These are phyloP conservation scores for Drosophila villosipedis DNA, from an alignment of 2,888 invertebrate genomes.

Conservation along the genomic window DNA sequence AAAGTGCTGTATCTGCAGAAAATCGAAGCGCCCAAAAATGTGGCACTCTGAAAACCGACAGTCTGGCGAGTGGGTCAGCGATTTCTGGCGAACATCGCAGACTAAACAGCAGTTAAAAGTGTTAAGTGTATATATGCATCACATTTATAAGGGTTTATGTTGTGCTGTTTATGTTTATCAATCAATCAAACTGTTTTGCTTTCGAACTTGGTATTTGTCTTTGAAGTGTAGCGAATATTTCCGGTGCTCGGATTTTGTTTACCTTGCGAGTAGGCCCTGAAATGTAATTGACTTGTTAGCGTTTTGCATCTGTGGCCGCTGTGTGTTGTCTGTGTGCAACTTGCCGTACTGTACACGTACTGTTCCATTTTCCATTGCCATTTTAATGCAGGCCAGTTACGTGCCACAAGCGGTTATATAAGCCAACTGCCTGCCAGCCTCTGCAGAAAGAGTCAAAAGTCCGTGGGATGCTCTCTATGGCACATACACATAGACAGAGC, in stretches of 20 bases:
- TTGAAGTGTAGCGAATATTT: slow-evolving; percentile 25
- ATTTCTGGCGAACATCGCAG: slow-evolving; percentile 12
- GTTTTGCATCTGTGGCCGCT: slow-evolving; percentile 18
- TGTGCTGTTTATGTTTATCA: slow-evolving; percentile 15
- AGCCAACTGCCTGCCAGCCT: slow-evolving; percentile 9
- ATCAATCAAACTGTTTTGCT: slow-evolving; percentile 4
- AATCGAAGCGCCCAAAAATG: slow-evolving; percentile 26
- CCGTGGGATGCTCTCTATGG: slow-evolving; percentile 14
- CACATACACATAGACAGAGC: not conserved
- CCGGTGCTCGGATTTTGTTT: slow-evolving; percentile 22
- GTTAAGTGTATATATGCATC: slow-evolving; percentile 9
- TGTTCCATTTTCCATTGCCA: slow-evolving; percentile 34
- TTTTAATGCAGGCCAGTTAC: slow-evolving; percentile 42
- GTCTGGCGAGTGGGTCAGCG: slow-evolving; percentile 43
- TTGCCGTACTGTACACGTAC: slow-evolving; percentile 26
- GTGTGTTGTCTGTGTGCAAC: not conserved
- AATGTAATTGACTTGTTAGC: slow-evolving; percentile 28
- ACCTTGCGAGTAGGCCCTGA: slow-evolving; percentile 41
- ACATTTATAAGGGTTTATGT: not conserved
- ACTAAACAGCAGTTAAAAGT: not conserved
- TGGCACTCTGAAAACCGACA: slow-evolving; percentile 15
- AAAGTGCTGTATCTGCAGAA: slow-evolving; percentile 30
- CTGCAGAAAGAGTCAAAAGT: slow-evolving; percentile 6
- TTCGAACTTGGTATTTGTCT: not conserved
- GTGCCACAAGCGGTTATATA: slow-evolving; percentile 33